phyloP scores from a whole-genome alignment of 2,888 invertebrate species.

The Suillia variegata region DNA sequence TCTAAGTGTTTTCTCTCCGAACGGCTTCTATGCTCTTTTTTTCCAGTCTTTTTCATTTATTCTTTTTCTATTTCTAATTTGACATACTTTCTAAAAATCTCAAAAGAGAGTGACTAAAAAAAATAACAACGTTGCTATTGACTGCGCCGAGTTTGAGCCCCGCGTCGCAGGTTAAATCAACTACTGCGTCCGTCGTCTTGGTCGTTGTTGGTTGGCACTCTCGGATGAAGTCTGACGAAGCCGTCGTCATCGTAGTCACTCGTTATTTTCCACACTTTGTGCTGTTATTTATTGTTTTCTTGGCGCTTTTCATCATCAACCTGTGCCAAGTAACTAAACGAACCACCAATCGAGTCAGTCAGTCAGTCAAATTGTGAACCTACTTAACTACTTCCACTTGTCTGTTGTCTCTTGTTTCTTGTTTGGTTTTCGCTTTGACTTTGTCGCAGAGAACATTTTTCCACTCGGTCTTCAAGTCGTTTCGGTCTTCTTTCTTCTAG shows the following conservation, averaged over 20 bases:
- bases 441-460: too few species aligned
- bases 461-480: too few species aligned
- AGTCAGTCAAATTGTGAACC: too few species aligned
- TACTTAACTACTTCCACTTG: slow-evolving; percentile 12
- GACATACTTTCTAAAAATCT: slow-evolving; percentile 51
- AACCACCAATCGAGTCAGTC: too few species aligned
- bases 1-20: too few species aligned
- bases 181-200: not conserved
- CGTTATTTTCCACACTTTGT: not conserved
- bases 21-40: too few species aligned
- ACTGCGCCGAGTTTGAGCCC: slow-evolving; percentile 5
- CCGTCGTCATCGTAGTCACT: not conserved
- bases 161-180: slow-evolving; percentile 8
- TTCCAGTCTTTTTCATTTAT: slow-evolving; percentile 1
- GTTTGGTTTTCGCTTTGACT: not conserved
- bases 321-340: slow-evolving; percentile 11
- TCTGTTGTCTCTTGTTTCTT: not conserved
- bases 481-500: too few species aligned
- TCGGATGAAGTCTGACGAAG: not conserved
- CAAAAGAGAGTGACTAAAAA: slow-evolving; percentile 26
- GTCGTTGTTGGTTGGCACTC: not conserved
- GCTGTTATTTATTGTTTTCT: not conserved
- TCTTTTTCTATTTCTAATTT: slow-evolving; percentile 39
- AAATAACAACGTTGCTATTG: slow-evolving; percentile 27
- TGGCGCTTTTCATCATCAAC: not conserved